Conservation (phyloP, 2,888 invertebrate species). For the Drosophila quinaria region DNA sequence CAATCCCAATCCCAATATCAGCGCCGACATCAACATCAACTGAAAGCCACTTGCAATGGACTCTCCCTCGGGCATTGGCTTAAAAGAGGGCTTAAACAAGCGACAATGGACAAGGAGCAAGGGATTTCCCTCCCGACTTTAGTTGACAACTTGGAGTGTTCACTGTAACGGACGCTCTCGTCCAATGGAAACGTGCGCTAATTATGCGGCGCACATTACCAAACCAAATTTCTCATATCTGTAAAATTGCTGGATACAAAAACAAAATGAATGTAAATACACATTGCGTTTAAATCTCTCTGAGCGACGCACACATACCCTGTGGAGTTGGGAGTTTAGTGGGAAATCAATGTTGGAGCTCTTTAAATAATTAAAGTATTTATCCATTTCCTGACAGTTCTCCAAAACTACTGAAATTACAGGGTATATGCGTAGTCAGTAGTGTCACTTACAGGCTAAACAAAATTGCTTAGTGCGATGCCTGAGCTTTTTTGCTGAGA, state of each 20-base stretch:
- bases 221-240: conserved; percentile 14
- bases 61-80: conserved; percentile 8
- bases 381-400: too few species aligned
- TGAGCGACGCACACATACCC: conserved; percentile 15
- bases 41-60: conserved; percentile 40
- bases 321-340: not conserved
- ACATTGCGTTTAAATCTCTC: not conserved
- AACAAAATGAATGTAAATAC: too few species aligned
- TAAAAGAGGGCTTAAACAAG: not conserved
- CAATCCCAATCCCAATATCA: conserved; percentile 25
- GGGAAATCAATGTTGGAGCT: not conserved
- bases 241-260: too few species aligned
- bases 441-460: too few species aligned
- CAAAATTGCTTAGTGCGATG: too few species aligned
- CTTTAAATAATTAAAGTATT: too few species aligned
- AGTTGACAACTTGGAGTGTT: conserved; percentile 18
- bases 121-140: too few species aligned
- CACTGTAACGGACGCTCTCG: conserved; percentile 25
- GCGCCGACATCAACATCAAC: conserved; percentile 32
- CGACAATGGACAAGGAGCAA: not conserved
- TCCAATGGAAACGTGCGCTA: conserved; percentile 59
- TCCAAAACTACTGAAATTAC: too few species aligned
- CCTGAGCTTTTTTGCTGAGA: too few species aligned
- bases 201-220: conserved; percentile 59
- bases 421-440: too few species aligned